A percentile compares a stretch with the other conserved stretches of the same genome.
Evolutionary conservation across 1,140 invertebrate genomes (phyloP).

Genomic region (Stegodyphus dumicola): DNA sequence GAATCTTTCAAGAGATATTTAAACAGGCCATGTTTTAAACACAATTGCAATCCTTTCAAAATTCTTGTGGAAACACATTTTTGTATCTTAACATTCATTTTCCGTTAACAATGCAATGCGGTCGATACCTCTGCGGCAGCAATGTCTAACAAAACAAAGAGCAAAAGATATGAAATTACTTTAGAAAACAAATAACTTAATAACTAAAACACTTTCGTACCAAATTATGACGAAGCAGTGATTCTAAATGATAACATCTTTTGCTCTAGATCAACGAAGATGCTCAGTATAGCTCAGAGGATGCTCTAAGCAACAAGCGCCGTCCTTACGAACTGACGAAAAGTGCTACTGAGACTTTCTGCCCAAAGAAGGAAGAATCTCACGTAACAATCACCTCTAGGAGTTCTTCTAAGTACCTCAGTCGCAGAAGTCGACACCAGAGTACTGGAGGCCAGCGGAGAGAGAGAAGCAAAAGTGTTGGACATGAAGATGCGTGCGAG

Average conservation of each 20-base stretch:
- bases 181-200: too few species aligned
- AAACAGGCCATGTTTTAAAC: too few species aligned
- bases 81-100: too few species aligned
- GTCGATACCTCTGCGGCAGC: too few species aligned
- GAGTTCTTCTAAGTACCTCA: slow-evolving; percentile 22
- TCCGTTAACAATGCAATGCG: too few species aligned
- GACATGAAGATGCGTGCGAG: slow-evolving; percentile 40
- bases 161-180: too few species aligned
- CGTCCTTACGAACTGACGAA: slow-evolving; percentile 18
- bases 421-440: slow-evolving; percentile 9
- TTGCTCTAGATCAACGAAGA: slow-evolving; percentile 23
- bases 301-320: background rate
- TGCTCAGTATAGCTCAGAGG: slow-evolving; percentile 17
- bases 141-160: too few species aligned
- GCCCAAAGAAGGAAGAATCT: slow-evolving; percentile 2
- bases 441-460: background rate
- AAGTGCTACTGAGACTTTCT: slow-evolving; percentile 37
- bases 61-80: too few species aligned
- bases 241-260: background rate
- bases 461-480: slow-evolving; percentile 57
- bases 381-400: background rate
- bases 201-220: background rate
- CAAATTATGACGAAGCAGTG: background rate
- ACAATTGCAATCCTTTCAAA: too few species aligned
- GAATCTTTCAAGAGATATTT: too few species aligned